These are phyloP conservation scores for Nasua narica DNA, from an alignment of 2,797 vertebrate genomes.

Conservation along the genomic window DNA sequence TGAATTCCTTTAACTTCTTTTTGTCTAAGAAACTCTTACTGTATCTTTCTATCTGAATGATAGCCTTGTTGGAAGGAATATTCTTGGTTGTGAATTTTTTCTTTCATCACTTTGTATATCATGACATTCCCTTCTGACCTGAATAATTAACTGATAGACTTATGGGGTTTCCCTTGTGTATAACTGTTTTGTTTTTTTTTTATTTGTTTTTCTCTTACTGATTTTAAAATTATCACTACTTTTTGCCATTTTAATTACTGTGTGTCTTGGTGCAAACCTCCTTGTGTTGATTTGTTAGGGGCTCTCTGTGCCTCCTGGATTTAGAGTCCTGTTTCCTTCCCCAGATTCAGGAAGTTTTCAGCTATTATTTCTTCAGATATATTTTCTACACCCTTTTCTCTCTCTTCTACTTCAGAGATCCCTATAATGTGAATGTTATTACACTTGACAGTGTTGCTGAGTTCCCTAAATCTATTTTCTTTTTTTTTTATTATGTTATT, in stretches of 20 bases:
- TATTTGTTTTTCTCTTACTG: background rate
- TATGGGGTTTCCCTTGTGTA: background rate
- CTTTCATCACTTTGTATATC: background rate
- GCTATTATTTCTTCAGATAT: background rate
- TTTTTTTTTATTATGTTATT: background rate
- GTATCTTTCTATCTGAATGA: background rate
- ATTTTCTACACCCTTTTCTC: background rate
- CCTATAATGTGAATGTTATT: background rate
- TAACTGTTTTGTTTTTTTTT: background rate
- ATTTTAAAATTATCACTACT: background rate
- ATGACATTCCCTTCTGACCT: background rate
- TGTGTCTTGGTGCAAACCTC: background rate
- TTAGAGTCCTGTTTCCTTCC: background rate
- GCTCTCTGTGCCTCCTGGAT: background rate
- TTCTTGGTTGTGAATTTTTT: background rate
- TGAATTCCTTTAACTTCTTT: background rate
- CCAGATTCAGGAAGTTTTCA: background rate
- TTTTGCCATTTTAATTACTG: background rate
- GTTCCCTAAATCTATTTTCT: background rate
- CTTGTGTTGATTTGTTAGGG: background rate
- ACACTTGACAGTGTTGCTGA: background rate
- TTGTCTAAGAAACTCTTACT: background rate
- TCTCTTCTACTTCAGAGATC: background rate
- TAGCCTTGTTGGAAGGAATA: background rate
- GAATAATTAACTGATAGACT: background rate